A percentile compares a stretch with the other conserved stretches of the same genome.
phyloP scores from a whole-genome alignment of 1,140 invertebrate species.

The Leptinotarsa defecta region DNA sequence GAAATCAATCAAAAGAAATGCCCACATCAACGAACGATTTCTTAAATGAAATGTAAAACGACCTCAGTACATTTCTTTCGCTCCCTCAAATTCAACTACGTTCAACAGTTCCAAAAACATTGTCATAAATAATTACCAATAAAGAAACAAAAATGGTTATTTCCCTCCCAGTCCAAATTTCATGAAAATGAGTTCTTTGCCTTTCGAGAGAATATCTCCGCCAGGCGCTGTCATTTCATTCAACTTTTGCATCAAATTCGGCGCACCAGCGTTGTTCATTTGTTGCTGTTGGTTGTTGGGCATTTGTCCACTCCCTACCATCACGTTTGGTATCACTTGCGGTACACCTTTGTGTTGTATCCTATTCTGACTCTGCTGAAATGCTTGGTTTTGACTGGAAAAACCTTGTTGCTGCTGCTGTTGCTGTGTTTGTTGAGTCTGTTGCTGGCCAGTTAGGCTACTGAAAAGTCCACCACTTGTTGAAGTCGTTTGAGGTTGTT shows the following conservation, averaged over 20 bases:
- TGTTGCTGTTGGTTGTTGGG: slow-evolving; percentile 55
- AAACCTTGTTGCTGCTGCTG: slow-evolving; percentile 43
- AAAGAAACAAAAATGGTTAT: slow-evolving; percentile 60
- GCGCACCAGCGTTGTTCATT: slow-evolving; percentile 58
- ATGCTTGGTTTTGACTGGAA: slow-evolving; percentile 34
- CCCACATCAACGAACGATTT: too few relatives aligned
- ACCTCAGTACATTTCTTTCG: too few relatives aligned
- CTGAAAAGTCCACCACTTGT: slow-evolving; percentile 46
- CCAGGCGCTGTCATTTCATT: slow-evolving; percentile 80
- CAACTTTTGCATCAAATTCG: slow-evolving; percentile 81
- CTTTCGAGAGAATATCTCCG: slow-evolving; percentile 84
- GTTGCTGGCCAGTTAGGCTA: slow-evolving; percentile 46
- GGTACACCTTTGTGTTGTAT: slow-evolving; percentile 62
- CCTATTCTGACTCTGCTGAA: slow-evolving; percentile 37
- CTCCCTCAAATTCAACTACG: too few relatives aligned
- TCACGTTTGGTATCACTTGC: slow-evolving; percentile 64
- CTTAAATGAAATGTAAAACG: too few relatives aligned
- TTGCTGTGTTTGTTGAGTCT: slow-evolving; percentile 43
- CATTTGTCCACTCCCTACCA: slow-evolving; percentile 50
- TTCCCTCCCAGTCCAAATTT: slow-evolving; percentile 82
- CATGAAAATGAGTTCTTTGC: slow-evolving; percentile 89
- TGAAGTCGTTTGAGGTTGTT: slow-evolving; percentile 27
- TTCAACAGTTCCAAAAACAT: slow-evolving; percentile 46
- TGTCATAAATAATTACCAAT: slow-evolving; percentile 33
- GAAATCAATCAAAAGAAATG: too few relatives aligned